Percentiles rank a stretch among this genome's conserved stretches.
These are phyloP conservation scores for Calidris pygmaea DNA, from an alignment of 2,113 vertebrate genomes.

Conservation along the genomic window DNA sequence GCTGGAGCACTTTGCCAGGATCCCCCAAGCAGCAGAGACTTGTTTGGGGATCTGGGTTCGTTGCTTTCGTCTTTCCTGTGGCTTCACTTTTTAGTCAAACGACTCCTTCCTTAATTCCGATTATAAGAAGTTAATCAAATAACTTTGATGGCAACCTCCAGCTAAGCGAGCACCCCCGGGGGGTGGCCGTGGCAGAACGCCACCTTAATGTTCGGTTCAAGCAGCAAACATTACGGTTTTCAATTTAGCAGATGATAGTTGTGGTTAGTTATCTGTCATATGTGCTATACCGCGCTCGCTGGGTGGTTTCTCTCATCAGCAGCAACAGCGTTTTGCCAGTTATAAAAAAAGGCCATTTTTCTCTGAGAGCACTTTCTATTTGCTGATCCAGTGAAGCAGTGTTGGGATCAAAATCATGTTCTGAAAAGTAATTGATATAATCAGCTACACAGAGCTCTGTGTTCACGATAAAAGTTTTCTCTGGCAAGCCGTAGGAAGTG, in stretches of 20 bases:
- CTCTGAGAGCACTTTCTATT: conserved; percentile 72
- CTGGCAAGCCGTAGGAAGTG: not conserved
- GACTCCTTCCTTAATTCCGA: conserved; percentile 58
- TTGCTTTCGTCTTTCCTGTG: conserved; percentile 13
- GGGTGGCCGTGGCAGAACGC: conserved; percentile 48
- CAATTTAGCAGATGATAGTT: conserved; percentile 70
- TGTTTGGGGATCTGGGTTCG: not conserved
- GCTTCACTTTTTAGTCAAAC: conserved; percentile 40
- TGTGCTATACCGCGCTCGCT: not conserved
- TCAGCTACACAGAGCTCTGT: conserved; percentile 36
- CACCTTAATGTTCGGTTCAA: conserved; percentile 54
- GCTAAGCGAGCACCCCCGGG: conserved; percentile 19
- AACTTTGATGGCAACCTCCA: conserved; percentile 34
- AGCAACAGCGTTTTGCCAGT: conserved; percentile 59
- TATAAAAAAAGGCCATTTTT: conserved; percentile 71
- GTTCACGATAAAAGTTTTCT: not conserved
- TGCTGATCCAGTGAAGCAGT: conserved; percentile 75
- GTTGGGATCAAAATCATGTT: conserved; percentile 69
- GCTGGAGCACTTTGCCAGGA: not conserved
- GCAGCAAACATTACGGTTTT: conserved; percentile 70
- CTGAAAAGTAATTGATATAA: conserved; percentile 73
- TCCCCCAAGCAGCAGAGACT: not conserved
- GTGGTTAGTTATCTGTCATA: conserved; percentile 62
- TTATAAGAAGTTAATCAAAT: conserved; percentile 66
- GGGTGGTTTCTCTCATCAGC: conserved; percentile 68